A percentile compares a stretch with the other conserved stretches of the same genome.
These are phyloP conservation scores for Cephus sareptanus DNA, from an alignment of 2,888 invertebrate genomes.

Conservation along the genomic window DNA sequence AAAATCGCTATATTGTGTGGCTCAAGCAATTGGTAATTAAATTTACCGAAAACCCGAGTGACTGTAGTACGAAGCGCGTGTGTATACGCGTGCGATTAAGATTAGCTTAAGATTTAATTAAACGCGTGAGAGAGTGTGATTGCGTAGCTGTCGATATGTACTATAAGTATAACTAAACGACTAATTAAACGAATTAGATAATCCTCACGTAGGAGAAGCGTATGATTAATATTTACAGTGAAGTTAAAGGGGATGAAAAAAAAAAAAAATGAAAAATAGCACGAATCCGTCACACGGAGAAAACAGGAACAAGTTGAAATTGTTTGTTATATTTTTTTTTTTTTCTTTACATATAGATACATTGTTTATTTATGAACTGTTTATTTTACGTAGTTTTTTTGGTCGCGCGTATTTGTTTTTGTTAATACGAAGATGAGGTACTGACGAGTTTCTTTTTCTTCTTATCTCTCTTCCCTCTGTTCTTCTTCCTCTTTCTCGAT, in stretches of 20 bases:
- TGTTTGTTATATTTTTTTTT: slow-evolving; percentile 58
- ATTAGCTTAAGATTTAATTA: neutral
- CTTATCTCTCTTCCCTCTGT: neutral
- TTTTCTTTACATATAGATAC: slow-evolving; percentile 57
- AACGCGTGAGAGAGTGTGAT: neutral
- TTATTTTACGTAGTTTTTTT: slow-evolving; percentile 58
- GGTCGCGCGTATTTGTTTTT: slow-evolving; percentile 56
- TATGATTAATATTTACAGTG: slow-evolving; percentile 14
- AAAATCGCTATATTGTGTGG: slow-evolving; percentile 34
- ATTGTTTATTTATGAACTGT: slow-evolving; percentile 66
- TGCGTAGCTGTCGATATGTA: slow-evolving; percentile 33
- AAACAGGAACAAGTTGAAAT: slow-evolving; percentile 50
- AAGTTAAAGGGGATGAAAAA: slow-evolving; percentile 14
- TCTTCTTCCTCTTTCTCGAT: neutral
- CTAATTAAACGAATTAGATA: slow-evolving; percentile 31
- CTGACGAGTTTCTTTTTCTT: slow-evolving; percentile 28
- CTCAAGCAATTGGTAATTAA: slow-evolving; percentile 40
- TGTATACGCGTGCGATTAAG: neutral
- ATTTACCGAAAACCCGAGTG: slow-evolving; percentile 18
- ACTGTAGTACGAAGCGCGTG: slow-evolving; percentile 10
- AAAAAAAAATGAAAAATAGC: slow-evolving; percentile 22
- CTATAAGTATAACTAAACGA: slow-evolving; percentile 29
- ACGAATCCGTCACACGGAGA: slow-evolving; percentile 48
- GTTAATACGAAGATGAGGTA: slow-evolving; percentile 53
- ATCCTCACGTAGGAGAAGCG: slow-evolving; percentile 23